These are phyloP conservation scores for Pycnonotus jocosus DNA, from an alignment of 2,113 vertebrate species.

Conservation along the genomic window DNA sequence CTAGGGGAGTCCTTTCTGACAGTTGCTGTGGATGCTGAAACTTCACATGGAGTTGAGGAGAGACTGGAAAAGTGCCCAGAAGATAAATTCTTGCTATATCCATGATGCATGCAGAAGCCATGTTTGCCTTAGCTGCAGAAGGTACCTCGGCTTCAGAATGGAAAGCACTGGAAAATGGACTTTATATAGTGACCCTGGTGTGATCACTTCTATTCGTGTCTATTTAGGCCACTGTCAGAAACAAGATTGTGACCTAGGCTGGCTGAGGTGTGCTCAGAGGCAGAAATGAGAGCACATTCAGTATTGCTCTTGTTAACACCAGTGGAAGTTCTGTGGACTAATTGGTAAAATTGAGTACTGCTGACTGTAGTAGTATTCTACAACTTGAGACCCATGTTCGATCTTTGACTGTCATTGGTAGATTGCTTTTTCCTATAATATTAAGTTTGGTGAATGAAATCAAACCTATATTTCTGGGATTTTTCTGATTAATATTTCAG, in stretches of 20 bases:
- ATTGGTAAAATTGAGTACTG: not conserved
- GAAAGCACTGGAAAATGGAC: not conserved
- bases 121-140: not conserved
- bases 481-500: not conserved
- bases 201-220: not conserved
- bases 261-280: not conserved
- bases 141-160: fast-evolving
- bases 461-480: not conserved
- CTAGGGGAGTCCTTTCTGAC: not conserved
- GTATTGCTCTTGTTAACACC: not conserved
- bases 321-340: not conserved
- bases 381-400: fast-evolving
- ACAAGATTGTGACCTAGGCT: not conserved
- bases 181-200: not conserved
- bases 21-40: not conserved
- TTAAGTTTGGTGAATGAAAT: not conserved
- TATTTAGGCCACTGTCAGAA: not conserved
- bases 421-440: not conserved
- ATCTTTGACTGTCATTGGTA: not conserved
- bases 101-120: not conserved
- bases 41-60: not conserved
- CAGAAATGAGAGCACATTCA: not conserved
- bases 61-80: not conserved
- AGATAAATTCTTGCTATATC: not conserved
- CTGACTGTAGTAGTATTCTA: not conserved